phyloP scores from a whole-genome alignment of 2,113 vertebrate genomes.

The Lagopus muta region DNA sequence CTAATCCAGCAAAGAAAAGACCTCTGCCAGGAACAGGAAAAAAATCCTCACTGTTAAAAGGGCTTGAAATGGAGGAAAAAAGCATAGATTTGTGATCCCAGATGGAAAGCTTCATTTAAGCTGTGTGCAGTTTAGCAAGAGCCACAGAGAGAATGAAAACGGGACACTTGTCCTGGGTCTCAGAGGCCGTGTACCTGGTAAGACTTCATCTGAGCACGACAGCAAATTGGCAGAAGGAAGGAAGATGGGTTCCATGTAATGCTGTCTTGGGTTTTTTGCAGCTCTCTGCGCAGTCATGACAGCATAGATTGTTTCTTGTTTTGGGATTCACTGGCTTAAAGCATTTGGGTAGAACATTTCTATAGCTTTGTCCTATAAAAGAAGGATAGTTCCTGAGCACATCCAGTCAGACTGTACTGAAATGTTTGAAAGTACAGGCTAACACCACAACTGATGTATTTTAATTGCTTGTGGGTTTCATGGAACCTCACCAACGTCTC shows the following conservation, averaged over 20 bases:
- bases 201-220: too few relatives aligned
- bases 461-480: background rate
- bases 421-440: background rate
- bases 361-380: background rate
- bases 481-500: background rate
- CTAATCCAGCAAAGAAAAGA: background rate
- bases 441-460: background rate
- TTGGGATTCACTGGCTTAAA: background rate
- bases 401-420: background rate
- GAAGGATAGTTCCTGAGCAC: background rate
- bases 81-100: rapidly evolving
- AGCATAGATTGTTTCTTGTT: background rate
- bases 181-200: background rate
- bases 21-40: background rate
- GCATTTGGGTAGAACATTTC: background rate
- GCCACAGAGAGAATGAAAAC: background rate
- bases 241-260: background rate
- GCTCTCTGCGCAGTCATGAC: background rate
- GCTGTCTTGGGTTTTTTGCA: background rate
- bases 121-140: background rate
- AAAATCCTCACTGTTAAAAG: background rate
- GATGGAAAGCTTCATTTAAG: background rate
- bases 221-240: background rate
- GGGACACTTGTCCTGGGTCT: background rate
- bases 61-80: background rate